Evolutionary conservation across 35 echinoderm and acorn worm genomes (phyloP), one percentile per base, ranked within the genome.

Genomic region (Heliocidaris erythrogramma): DNA sequence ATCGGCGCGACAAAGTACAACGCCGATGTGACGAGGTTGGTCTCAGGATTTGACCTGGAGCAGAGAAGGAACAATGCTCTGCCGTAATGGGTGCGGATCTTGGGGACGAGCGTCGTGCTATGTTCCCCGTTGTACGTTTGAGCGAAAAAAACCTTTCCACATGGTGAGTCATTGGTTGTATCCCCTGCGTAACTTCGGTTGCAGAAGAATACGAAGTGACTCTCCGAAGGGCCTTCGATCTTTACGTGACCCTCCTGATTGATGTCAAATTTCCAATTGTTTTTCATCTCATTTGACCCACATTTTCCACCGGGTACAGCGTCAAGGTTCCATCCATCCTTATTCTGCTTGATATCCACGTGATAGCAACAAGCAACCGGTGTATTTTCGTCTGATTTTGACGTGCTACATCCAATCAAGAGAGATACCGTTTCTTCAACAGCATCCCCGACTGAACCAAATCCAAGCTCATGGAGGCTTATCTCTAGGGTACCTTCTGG

Each of bases 31-130:
- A 95, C 94, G 49, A 91, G 95, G 18, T 95, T 90, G 18, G 48
- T 92, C 4, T 50, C 91, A n/a, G 27, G 86, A 47, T 85, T 89
- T 12, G 69, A 92, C 71, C 95, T 95, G 16, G 96, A 97, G 60
- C 96, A 97, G 7, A 97, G 93, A 27, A 97, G 61, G 32, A 97
- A 78, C 52, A 97, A 69, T n/a, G 89, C 48, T 56, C 90, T 30
- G 10, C 88, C 86, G 48, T 93, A 49, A 29, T 94, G 94, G 7
- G 47, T 96, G 17, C 65, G 59, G 47, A 92, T 85, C 56, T 94
- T 49, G n/a, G 90, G 31, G 5, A 97, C 48, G 7, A 97, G 92
- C 11, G 91, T 16, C 47, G 96, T 97, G 47, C 85, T 59, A 42
- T 90, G 56, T 5, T 60, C 92, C 13, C 96, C 96, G 94, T 94